phyloP scores from a whole-genome alignment of 37 sponge, comb jelly and placozoan species.

The Ephydatia muelleri region DNA sequence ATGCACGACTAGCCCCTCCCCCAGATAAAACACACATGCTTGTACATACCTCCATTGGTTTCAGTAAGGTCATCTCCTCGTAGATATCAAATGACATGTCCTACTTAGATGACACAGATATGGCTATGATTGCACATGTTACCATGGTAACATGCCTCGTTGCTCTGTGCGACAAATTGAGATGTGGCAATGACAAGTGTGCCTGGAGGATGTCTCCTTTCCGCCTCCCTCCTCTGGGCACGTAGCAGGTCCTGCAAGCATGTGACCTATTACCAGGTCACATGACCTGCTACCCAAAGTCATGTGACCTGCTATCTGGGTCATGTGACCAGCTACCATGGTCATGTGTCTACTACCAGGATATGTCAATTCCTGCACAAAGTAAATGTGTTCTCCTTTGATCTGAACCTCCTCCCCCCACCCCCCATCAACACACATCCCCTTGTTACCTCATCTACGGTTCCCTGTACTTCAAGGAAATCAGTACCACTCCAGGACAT shows the following conservation, averaged over 20 bases:
- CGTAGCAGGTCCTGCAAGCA: conserved; percentile 28
- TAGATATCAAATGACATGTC: conserved; percentile 62
- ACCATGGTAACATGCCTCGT: background rate
- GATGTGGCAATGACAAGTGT: conserved; percentile 71
- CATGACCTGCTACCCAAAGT: background rate
- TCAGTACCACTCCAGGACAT: background rate
- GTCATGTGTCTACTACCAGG: no score
- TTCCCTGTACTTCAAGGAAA: background rate
- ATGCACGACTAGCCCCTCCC: no score
- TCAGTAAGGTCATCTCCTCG: conserved; percentile 65
- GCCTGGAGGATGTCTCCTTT: conserved; percentile 38
- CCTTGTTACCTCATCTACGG: background rate
- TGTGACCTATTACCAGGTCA: no score
- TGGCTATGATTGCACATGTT: background rate
- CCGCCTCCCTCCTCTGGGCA: conserved; percentile 47
- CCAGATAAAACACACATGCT: no score
- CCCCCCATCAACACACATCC: background rate
- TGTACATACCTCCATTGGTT: conserved; percentile 23
- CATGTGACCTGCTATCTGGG: background rate
- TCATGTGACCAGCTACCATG: background rate
- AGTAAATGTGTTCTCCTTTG: background rate
- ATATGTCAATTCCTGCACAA: no score
- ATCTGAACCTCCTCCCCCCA: background rate
- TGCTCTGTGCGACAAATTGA: conserved; percentile 16
- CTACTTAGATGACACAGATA: conserved; percentile 8